Conservation (phyloP, 30 jellyfish, hydroid and myxozoan genomes). For the Aurelia sp. region DNA sequence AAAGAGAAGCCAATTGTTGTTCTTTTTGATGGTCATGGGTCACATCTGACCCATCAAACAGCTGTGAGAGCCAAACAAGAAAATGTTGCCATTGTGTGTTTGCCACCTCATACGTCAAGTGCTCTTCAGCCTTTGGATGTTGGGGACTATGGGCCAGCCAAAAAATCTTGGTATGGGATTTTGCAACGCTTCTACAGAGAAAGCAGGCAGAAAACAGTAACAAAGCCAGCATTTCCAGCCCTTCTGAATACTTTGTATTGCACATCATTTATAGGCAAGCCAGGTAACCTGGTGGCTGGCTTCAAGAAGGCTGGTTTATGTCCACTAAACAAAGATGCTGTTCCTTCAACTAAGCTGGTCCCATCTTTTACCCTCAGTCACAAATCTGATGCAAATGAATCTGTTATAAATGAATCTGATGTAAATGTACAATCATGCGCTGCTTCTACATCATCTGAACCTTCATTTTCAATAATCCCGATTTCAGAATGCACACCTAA, state of each 20-base stretch:
- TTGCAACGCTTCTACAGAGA: slow-evolving; percentile 37
- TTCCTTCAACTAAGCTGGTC: slow-evolving; percentile 10
- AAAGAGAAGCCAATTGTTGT: slow-evolving; percentile 7
- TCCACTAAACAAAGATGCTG: slow-evolving; percentile 40
- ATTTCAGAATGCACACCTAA: slow-evolving; percentile 1
- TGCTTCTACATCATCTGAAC: slow-evolving; percentile 36
- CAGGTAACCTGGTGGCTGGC: slow-evolving; percentile 20
- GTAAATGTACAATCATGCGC: too few species aligned
- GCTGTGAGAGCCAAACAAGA: slow-evolving; percentile 36
- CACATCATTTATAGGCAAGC: slow-evolving; percentile 14
- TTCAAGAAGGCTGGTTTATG: slow-evolving; percentile 43
- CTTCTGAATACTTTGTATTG: slow-evolving; percentile 10
- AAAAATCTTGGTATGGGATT: slow-evolving; percentile 30
- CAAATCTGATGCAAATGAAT: neutral
- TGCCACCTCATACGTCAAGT: slow-evolving; percentile 47
- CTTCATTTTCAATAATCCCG: slow-evolving; percentile 11
- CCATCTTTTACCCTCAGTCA: slow-evolving; percentile 7
- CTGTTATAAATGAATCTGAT: too few species aligned
- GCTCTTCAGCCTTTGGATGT: slow-evolving; percentile 57
- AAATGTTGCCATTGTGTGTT: slow-evolving; percentile 42
- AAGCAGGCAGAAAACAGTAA: slow-evolving; percentile 45
- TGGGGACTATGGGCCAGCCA: slow-evolving; percentile 49
- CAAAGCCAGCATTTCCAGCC: slow-evolving; percentile 47
- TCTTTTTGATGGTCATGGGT: slow-evolving; percentile 55
- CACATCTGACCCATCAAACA: slow-evolving; percentile 40